Conservation (phyloP, 92 coral and sea anemone species). For the Bergia sp. region DNA sequence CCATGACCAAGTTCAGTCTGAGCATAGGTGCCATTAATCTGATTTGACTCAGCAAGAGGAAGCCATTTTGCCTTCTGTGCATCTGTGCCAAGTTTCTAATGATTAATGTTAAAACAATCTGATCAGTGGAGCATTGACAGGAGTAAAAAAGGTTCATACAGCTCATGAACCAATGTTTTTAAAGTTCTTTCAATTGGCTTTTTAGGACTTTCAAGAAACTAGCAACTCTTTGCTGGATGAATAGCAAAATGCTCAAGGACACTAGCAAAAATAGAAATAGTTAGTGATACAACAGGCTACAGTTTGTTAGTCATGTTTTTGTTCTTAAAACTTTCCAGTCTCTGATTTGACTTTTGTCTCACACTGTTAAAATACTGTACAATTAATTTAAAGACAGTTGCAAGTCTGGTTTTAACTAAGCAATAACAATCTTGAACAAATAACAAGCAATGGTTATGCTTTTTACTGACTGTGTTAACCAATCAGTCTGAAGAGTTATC, state of each 20-base stretch:
- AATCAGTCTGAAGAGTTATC: neutral
- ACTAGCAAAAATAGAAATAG: neutral
- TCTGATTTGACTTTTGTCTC: neutral
- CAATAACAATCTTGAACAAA: neutral
- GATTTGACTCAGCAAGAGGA: constrained; percentile 58
- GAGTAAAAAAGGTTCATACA: neutral
- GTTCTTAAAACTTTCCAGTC: neutral
- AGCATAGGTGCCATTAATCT: constrained; percentile 71
- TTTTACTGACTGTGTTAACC: neutral
- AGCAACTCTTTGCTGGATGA: neutral
- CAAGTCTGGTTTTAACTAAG: neutral
- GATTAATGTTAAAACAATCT: neutral
- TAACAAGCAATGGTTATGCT: neutral
- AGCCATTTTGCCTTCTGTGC: constrained; percentile 65
- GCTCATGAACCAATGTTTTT: neutral
- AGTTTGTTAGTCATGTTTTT: neutral
- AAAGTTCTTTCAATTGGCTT: neutral
- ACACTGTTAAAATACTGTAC: neutral
- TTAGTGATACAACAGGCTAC: neutral
- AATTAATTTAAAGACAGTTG: neutral
- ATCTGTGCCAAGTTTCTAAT: constrained; percentile 58
- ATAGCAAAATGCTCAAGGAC: neutral
- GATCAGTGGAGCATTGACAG: neutral
- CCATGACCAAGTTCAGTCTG: constrained; percentile 81
- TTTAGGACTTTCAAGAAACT: neutral